phyloP scores from a whole-genome alignment of 2,113 vertebrate genomes.

The Coptodon rendalli region DNA sequence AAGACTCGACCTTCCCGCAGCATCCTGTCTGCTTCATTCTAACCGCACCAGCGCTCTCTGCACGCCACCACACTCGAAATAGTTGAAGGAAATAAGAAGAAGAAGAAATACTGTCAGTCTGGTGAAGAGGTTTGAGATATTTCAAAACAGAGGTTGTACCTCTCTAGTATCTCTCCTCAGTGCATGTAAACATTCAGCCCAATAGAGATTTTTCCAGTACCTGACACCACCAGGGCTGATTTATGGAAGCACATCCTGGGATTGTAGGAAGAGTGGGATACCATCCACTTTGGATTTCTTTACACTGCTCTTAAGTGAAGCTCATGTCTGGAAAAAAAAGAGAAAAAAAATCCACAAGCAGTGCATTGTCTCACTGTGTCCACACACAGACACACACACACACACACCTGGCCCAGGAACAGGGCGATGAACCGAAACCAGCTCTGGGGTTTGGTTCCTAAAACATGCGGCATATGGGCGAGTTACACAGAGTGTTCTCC shows the following conservation, averaged over 20 bases:
- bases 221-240: slow-evolving; percentile 22
- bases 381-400: not conserved
- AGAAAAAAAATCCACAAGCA: not conserved
- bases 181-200: slow-evolving; percentile 40
- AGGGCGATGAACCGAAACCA: slow-evolving; percentile 7
- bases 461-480: not conserved
- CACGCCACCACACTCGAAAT: not conserved
- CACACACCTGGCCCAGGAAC: not conserved
- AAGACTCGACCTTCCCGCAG: slow-evolving; percentile 25
- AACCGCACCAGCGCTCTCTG: not conserved
- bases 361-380: not conserved
- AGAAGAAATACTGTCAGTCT: not conserved
- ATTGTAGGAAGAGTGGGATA: not conserved
- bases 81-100: not conserved
- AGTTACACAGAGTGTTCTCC: not conserved
- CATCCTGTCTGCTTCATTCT: not conserved
- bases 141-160: slow-evolving; percentile 35
- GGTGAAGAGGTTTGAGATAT: slow-evolving; percentile 25
- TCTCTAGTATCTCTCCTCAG: slow-evolving; percentile 4
- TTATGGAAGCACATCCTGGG: slow-evolving; percentile 32
- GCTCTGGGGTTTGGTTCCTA: not conserved
- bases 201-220: slow-evolving; percentile 34
- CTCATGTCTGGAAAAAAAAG: not conserved
- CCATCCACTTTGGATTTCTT: not conserved
- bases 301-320: not conserved